These are phyloP conservation scores for Leptosomus discolor DNA, from an alignment of 2,113 vertebrate genomes.

Conservation along the genomic window DNA sequence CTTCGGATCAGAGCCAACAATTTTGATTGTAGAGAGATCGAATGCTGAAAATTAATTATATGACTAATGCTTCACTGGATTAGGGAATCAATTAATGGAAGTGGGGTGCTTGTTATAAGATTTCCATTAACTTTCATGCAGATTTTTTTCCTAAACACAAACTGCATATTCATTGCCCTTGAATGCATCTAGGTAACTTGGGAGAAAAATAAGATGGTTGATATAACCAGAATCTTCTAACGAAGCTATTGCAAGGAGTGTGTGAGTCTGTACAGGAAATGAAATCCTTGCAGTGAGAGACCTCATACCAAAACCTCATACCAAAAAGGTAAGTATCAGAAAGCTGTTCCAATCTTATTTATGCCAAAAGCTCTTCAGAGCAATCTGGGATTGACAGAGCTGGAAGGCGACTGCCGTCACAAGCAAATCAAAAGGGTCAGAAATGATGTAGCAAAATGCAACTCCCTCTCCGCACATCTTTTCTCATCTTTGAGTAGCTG, in stretches of 20 bases:
- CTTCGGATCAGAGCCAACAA: constrained; percentile 52
- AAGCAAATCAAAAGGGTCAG: background rate
- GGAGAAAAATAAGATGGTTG: background rate
- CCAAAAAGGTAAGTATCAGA: background rate
- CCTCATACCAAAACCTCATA: background rate
- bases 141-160: constrained; percentile 4
- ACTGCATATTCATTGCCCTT: constrained; percentile 34
- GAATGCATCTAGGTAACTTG: background rate
- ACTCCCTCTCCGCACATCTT: background rate
- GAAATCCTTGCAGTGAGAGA: background rate
- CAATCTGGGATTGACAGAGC: background rate
- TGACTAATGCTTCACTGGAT: constrained; percentile 53
- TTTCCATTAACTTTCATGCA: constrained; percentile 41
- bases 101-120: constrained; percentile 40
- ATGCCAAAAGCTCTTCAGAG: background rate
- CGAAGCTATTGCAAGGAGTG: background rate
- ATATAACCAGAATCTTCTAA: background rate
- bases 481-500: background rate
- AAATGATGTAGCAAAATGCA: background rate
- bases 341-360: background rate
- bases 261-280: background rate
- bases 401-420: background rate
- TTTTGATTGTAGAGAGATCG: constrained; percentile 55
- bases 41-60: constrained; percentile 56
- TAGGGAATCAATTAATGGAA: constrained; percentile 56